Conservation (phyloP, 2,888 invertebrate species). For the Clepsis dumicolana region DNA sequence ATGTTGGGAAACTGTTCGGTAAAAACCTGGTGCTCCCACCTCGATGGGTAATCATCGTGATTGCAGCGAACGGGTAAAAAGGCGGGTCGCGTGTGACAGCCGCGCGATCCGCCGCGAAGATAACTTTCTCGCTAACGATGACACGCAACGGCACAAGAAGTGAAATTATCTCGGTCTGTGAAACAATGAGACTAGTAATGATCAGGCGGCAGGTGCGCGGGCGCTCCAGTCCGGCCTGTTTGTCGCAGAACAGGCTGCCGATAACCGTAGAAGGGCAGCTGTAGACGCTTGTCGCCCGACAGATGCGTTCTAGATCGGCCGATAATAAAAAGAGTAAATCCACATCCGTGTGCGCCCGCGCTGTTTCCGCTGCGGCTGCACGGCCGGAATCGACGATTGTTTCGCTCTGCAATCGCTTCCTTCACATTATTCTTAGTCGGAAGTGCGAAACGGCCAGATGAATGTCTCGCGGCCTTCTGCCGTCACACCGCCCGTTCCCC, state of each 20-base stretch:
- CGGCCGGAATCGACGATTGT: constrained; percentile 80
- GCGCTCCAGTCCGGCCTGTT: constrained; percentile 60
- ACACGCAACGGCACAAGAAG: constrained; percentile 62
- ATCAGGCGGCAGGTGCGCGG: constrained; percentile 70
- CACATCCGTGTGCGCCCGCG: constrained; percentile 75
- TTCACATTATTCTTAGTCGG: constrained; percentile 74
- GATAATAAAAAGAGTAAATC: constrained; percentile 81
- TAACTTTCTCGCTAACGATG: constrained; percentile 71
- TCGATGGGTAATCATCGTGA: constrained; percentile 71
- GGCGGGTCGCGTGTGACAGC: constrained; percentile 66
- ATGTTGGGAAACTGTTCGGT: constrained; percentile 74
- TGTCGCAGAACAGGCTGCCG: constrained; percentile 60
- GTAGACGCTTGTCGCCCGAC: constrained; percentile 74
- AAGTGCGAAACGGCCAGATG: constrained; percentile 72
- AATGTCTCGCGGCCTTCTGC: constrained; percentile 49
- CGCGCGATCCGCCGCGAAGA: constrained; percentile 64
- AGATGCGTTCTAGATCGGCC: constrained; percentile 83
- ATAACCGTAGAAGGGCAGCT: constrained; percentile 78
- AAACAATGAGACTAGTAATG: constrained; percentile 47
- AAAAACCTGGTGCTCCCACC: constrained; percentile 81
- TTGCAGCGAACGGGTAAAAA: constrained; percentile 68
- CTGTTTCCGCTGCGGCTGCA: constrained; percentile 75
- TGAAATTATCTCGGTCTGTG: constrained; percentile 51
- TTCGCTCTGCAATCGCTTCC: constrained; percentile 79
- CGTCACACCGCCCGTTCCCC: constrained; percentile 14